These are phyloP conservation scores for Byasa hedistus DNA, from an alignment of 2,888 invertebrate genomes.

Conservation along the genomic window DNA sequence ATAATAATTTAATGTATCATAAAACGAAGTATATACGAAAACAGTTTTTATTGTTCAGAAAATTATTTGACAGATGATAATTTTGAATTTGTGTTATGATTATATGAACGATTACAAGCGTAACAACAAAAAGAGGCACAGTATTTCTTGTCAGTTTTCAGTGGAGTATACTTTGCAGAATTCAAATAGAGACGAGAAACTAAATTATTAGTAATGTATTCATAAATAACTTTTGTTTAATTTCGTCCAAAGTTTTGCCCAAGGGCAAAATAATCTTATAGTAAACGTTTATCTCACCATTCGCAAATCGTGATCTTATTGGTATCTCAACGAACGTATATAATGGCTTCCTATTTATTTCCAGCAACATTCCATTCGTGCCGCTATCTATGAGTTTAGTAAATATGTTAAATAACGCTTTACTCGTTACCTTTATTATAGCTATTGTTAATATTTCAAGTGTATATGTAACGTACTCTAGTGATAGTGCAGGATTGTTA, in stretches of 20 bases:
- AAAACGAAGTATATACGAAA: too few relatives aligned
- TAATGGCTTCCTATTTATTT: constrained; percentile 50
- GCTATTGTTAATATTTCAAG: constrained; percentile 1
- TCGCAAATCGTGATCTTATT: constrained; percentile 59
- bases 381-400: constrained; percentile 53
- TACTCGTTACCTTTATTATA: constrained; percentile 3
- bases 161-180: too few relatives aligned
- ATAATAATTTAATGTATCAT: too few relatives aligned
- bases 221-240: not conserved
- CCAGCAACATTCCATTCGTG: constrained; percentile 47
- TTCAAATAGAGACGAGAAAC: too few relatives aligned
- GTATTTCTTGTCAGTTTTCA: too few relatives aligned
- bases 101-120: too few relatives aligned
- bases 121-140: too few relatives aligned
- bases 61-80: too few relatives aligned
- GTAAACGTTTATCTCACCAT: constrained; percentile 37
- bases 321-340: constrained; percentile 58
- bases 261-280: constrained; percentile 35
- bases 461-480: not conserved
- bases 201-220: too few relatives aligned
- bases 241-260: constrained; percentile 9
- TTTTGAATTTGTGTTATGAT: too few relatives aligned
- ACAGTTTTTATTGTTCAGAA: too few relatives aligned
- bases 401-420: constrained; percentile 31
- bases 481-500: constrained; percentile 44